Percentiles rank a stretch among this genome's conserved stretches.
Conservation (phyloP, 2,888 invertebrate genomes). For the Muschampia plurimacula region DNA sequence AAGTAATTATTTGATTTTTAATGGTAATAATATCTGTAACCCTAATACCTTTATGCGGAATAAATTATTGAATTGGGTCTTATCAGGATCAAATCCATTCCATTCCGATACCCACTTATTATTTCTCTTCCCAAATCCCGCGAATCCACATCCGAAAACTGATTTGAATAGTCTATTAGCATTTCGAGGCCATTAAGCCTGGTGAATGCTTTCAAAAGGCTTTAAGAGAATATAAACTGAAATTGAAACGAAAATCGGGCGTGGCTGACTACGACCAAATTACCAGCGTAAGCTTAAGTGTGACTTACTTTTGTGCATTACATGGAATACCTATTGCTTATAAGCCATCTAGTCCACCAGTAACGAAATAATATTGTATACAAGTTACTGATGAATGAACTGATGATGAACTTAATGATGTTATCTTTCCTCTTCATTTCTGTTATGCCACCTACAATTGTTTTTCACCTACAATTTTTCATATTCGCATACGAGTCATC, state of each 20-base stretch:
- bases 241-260: constrained; percentile 39
- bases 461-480: too few relatives aligned
- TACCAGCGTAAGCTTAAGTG: constrained; percentile 22
- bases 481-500: too few relatives aligned
- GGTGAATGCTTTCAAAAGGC: constrained; percentile 36
- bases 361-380: neutral
- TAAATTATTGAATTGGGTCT: neutral
- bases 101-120: constrained; percentile 22
- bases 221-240: constrained; percentile 39
- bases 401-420: too few relatives aligned
- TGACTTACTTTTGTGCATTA: constrained; percentile 15
- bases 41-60: neutral
- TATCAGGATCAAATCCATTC: constrained; percentile 11
- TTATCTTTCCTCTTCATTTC: too few relatives aligned
- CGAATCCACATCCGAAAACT: constrained; percentile 28
- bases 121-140: constrained; percentile 22
- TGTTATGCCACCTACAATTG: too few relatives aligned
- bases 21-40: neutral
- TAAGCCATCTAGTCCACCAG: neutral
- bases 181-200: constrained; percentile 29
- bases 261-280: constrained; percentile 33
- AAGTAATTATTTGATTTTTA: neutral
- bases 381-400: neutral
- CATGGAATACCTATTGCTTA: neutral
- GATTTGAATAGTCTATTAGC: constrained; percentile 40